These are phyloP conservation scores for Sparidentex hasta DNA, from an alignment of 2,797 vertebrate genomes.

Conservation along the genomic window DNA sequence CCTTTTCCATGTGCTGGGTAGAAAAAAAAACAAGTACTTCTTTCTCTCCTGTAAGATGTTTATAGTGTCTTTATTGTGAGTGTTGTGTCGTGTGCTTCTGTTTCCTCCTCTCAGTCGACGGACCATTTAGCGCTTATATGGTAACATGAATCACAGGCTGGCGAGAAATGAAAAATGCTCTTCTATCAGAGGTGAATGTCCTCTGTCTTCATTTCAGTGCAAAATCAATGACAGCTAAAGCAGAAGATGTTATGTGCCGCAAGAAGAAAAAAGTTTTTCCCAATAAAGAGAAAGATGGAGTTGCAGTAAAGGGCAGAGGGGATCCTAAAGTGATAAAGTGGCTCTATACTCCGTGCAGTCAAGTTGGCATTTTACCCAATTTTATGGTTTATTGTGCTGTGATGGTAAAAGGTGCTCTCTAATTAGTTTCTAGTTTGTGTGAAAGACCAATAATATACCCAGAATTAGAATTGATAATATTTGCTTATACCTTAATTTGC, in stretches of 20 bases:
- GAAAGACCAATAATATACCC: constrained; percentile 16
- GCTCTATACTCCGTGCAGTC: constrained; percentile 21
- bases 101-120: constrained; percentile 23
- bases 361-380: constrained; percentile 41
- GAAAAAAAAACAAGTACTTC: constrained; percentile 65
- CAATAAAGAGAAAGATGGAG: constrained; percentile 51
- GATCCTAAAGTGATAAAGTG: constrained; percentile 41
- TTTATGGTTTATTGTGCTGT: constrained; percentile 46
- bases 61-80: constrained; percentile 46
- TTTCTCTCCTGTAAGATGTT: constrained; percentile 49
- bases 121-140: constrained; percentile 42
- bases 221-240: constrained; percentile 76
- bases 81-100: constrained; percentile 34
- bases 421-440: constrained; percentile 36
- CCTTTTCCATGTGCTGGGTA: constrained; percentile 36
- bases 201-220: constrained; percentile 68
- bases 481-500: too few relatives aligned
- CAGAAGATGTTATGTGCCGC: constrained; percentile 18
- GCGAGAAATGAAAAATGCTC: constrained; percentile 54
- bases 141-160: constrained; percentile 52
- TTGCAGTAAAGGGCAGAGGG: constrained; percentile 47
- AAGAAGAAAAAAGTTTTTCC: constrained; percentile 13
- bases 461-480: too few relatives aligned
- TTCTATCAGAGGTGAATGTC: constrained; percentile 61
- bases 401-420: constrained; percentile 29